Conservation (phyloP, 2,888 invertebrate species). For the Priocnemis perturbator region DNA sequence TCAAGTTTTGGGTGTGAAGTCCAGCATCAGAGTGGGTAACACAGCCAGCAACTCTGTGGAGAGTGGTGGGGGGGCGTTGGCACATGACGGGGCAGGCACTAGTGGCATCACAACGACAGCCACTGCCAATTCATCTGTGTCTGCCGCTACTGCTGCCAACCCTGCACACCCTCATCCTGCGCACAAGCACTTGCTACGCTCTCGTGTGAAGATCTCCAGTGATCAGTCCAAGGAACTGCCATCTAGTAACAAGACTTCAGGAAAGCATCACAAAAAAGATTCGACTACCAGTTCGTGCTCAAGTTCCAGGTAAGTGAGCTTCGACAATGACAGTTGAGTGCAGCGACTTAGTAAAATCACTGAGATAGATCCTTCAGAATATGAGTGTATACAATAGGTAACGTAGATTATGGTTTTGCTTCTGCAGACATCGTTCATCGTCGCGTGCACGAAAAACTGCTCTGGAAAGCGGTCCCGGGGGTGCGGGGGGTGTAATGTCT, state of each 20-base stretch:
- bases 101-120: slow-evolving; percentile 70
- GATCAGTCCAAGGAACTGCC: slow-evolving; percentile 72
- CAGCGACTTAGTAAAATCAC: not conserved
- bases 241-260: slow-evolving; percentile 71
- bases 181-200: slow-evolving; percentile 72
- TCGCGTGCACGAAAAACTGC: slow-evolving; percentile 74
- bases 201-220: slow-evolving; percentile 67
- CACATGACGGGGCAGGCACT: slow-evolving; percentile 74
- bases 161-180: slow-evolving; percentile 76
- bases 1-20: slow-evolving; percentile 72
- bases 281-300: slow-evolving; percentile 83
- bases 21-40: slow-evolving; percentile 76
- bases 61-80: slow-evolving; percentile 73
- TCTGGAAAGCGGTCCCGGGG: slow-evolving; percentile 76
- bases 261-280: slow-evolving; percentile 73
- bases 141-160: slow-evolving; percentile 69
- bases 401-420: not conserved
- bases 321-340: not conserved
- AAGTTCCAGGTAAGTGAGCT: slow-evolving; percentile 77
- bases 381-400: slow-evolving; percentile 8
- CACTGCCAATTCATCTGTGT: slow-evolving; percentile 69
- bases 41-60: slow-evolving; percentile 74
- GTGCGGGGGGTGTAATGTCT: slow-evolving; percentile 65
- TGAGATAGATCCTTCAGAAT: too few relatives aligned
- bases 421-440: slow-evolving; percentile 74